Percentiles rank a stretch among this genome's conserved stretches.
Evolutionary conservation across 2,113 vertebrate species (phyloP).

Genomic region (Gambusia holbrooki): DNA sequence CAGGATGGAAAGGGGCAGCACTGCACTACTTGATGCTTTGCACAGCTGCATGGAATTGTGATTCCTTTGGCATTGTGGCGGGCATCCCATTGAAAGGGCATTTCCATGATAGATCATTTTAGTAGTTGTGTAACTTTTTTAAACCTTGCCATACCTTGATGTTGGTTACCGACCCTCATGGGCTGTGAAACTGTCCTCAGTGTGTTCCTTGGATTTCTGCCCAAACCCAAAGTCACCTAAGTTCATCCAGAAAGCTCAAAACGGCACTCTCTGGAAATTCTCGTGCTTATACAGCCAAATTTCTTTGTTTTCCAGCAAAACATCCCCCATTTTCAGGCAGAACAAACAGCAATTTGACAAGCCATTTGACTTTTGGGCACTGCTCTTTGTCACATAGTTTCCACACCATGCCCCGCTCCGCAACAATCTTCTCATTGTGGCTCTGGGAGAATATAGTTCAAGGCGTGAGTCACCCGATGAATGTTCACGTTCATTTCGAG

Average conservation of each 20-base stretch:
- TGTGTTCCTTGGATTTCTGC: constrained; percentile 55
- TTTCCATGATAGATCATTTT: not conserved
- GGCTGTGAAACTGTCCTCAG: constrained; percentile 49
- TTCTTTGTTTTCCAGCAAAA: constrained; percentile 70
- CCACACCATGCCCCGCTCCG: constrained; percentile 81
- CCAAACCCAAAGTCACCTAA: constrained; percentile 64
- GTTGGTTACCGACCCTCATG: too few relatives aligned
- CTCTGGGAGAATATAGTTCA: constrained; percentile 54
- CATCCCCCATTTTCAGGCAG: constrained; percentile 54
- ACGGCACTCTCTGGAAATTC: constrained; percentile 65
- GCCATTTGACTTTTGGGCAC: constrained; percentile 65
- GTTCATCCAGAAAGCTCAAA: constrained; percentile 60
- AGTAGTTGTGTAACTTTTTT: not conserved
- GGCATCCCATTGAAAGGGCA: not conserved
- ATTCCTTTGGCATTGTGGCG: not conserved
- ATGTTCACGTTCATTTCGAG: constrained; percentile 85
- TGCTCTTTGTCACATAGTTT: constrained; percentile 85
- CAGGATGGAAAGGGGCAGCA: too few relatives aligned
- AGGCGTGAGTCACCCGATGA: constrained; percentile 75
- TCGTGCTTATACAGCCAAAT: constrained; percentile 69
- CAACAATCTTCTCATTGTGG: constrained; percentile 85
- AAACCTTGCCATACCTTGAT: not conserved
- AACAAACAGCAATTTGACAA: constrained; percentile 72
- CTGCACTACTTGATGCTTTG: too few relatives aligned
- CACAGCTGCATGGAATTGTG: not conserved